phyloP scores from a whole-genome alignment of 2,113 vertebrate species.

The Pelobates fuscus region DNA sequence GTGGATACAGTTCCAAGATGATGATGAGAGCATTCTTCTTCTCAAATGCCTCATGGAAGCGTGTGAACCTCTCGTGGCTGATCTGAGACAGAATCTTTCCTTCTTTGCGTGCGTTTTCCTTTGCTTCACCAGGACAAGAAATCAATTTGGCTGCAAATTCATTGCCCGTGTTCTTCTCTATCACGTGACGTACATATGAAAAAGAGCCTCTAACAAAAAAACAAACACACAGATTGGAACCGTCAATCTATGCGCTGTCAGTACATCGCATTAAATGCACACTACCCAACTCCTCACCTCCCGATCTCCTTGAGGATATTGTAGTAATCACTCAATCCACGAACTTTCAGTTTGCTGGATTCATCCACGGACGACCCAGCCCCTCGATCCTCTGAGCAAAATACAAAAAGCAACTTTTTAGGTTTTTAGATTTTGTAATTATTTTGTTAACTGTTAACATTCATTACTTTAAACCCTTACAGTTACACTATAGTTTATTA shows the following conservation, averaged over 20 bases:
- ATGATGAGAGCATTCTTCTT: conserved; percentile 88
- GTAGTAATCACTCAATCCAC: conserved; percentile 85
- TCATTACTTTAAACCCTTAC: too few species aligned
- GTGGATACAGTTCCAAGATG: conserved; percentile 93
- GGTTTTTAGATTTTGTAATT: too few species aligned
- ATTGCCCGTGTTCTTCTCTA: conserved; percentile 78
- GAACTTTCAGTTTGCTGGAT: conserved; percentile 78
- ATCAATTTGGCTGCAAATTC: conserved; percentile 94
- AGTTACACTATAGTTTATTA: too few species aligned
- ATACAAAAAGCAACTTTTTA: conserved; percentile 24
- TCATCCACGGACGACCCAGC: conserved; percentile 74
- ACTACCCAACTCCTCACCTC: conserved; percentile 67
- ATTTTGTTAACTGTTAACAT: too few species aligned
- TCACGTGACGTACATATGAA: conserved; percentile 92
- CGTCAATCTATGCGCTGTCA: not conserved
- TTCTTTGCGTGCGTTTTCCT: conserved; percentile 80
- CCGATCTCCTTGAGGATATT: conserved; percentile 92
- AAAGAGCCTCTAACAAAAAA: conserved; percentile 82
- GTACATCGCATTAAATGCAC: not conserved
- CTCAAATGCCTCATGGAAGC: conserved; percentile 94
- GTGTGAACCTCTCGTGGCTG: conserved; percentile 86
- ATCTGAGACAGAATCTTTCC: conserved; percentile 85
- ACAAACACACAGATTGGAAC: not conserved
- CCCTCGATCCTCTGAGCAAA: conserved; percentile 68
- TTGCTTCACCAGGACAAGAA: conserved; percentile 86